Conservation (phyloP, 2,797 vertebrate species). For the Schizopygopsis malacanthus region DNA sequence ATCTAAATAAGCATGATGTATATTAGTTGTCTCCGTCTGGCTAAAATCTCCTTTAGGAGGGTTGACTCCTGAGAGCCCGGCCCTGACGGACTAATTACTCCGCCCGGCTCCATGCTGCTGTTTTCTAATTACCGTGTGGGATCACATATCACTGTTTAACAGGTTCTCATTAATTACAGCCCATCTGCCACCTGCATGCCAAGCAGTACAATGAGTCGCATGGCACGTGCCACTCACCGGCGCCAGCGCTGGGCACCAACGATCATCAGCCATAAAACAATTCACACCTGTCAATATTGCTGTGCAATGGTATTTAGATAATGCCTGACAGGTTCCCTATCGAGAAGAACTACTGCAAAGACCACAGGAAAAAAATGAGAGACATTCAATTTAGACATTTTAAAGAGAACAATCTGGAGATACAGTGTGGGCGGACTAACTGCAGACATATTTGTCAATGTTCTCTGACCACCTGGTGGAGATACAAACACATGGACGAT, state of each 20-base stretch:
- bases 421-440: constrained; percentile 1
- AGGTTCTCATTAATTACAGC: constrained; percentile 80
- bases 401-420: neutral
- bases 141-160: constrained; percentile 78
- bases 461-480: constrained; percentile 41
- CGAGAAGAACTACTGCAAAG: neutral
- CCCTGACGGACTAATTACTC: constrained; percentile 67
- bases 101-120: constrained; percentile 65
- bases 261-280: constrained; percentile 20
- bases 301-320: constrained; percentile 30
- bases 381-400: neutral
- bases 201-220: constrained; percentile 59
- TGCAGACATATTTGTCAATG: constrained; percentile 9
- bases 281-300: constrained; percentile 40
- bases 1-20: constrained; percentile 42
- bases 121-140: constrained; percentile 76
- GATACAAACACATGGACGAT: constrained; percentile 31
- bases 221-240: constrained; percentile 52
- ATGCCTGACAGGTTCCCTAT: neutral
- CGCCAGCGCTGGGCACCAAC: neutral
- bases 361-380: neutral
- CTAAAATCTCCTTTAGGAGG: constrained; percentile 52
- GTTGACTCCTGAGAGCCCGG: constrained; percentile 43
- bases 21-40: constrained; percentile 49
- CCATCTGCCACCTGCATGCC: constrained; percentile 69